phyloP scores from a whole-genome alignment of 2,113 vertebrate species.

The Aix galericulata region DNA sequence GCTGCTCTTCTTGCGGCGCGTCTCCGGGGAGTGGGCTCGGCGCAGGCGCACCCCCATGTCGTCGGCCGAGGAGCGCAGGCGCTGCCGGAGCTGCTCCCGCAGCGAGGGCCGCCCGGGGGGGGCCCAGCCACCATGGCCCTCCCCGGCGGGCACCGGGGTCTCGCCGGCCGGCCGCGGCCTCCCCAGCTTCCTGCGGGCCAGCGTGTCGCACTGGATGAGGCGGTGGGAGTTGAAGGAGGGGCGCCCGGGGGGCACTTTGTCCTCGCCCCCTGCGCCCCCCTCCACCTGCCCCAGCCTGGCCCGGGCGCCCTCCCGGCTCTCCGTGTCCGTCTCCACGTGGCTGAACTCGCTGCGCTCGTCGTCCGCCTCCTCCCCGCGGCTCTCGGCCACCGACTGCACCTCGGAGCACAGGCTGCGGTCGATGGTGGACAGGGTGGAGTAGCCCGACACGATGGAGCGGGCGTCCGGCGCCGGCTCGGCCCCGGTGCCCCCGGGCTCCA shows the following conservation, averaged over 20 bases:
- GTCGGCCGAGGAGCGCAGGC: slow-evolving; percentile 83
- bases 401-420: slow-evolving; percentile 86
- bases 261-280: neutral
- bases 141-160: neutral
- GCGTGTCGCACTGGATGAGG: slow-evolving; percentile 88
- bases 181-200: slow-evolving; percentile 86
- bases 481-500: neutral
- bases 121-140: neutral
- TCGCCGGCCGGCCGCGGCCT: slow-evolving; percentile 71
- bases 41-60: slow-evolving; percentile 86
- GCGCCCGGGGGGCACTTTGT: slow-evolving; percentile 65
- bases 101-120: slow-evolving; percentile 58
- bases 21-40: slow-evolving; percentile 88
- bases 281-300: neutral
- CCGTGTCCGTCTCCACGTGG: slow-evolving; percentile 89
- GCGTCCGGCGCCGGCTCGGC: slow-evolving; percentile 75
- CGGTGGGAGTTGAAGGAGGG: slow-evolving; percentile 91
- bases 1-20: slow-evolving; percentile 86
- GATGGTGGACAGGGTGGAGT: slow-evolving; percentile 93
- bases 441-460: slow-evolving; percentile 93
- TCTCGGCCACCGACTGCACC: slow-evolving; percentile 78
- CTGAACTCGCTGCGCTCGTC: slow-evolving; percentile 93
- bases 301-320: slow-evolving; percentile 72
- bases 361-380: slow-evolving; percentile 88
- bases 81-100: slow-evolving; percentile 85